Evolutionary conservation across 1,140 invertebrate species (phyloP), one percentile per base, ranked within the genome.

Genomic region (Zaprionus africanus): DNA sequence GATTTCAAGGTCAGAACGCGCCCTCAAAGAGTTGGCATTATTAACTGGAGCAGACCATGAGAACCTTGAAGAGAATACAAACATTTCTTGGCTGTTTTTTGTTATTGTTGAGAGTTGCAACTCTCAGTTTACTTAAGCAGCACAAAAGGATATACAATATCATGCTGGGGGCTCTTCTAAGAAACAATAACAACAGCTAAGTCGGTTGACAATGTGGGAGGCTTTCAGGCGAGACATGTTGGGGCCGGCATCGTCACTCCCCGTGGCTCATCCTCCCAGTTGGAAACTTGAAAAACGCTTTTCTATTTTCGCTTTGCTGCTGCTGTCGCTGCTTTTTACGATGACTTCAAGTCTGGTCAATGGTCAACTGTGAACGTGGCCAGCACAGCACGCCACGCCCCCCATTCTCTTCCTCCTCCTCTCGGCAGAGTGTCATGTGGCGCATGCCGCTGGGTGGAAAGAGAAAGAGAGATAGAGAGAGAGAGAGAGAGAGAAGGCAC

Each of bases 401-500:
- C 38, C 38, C 41, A 11, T 34, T 13, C 46, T 22, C 19, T 19
- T 2, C 9, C 46, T 51, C 4, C 17, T 13, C 66, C 63, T 53
- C 24, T 38, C 34, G 28, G 24, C 68, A 71, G 83, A 87, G 83
- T 87, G 83, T 87, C 84, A 82, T 88, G 81, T 87, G 83, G 84
- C 84, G 74, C 77, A 83, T 78, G 83, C 84, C 84, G 83, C 78
- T 80, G 36, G 65, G 78, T 57, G 68, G 60, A 36, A 31, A 60
- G 57, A 51, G 26, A 46, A 5, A 56, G 7, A 68, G 28, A 73
- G 49, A 31, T 1, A 46, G 22, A 15, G 7, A 49, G 17, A 38
- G 38, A 41, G 38, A 34, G 28, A 31, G 28, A 31, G 28, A 31
- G 28, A 31, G 28, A 31, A 56, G 36, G 19, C 15, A 38, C 2